These are phyloP conservation scores for Aspidiotus destructor DNA, from an alignment of 2,888 invertebrate species.

Conservation along the genomic window DNA sequence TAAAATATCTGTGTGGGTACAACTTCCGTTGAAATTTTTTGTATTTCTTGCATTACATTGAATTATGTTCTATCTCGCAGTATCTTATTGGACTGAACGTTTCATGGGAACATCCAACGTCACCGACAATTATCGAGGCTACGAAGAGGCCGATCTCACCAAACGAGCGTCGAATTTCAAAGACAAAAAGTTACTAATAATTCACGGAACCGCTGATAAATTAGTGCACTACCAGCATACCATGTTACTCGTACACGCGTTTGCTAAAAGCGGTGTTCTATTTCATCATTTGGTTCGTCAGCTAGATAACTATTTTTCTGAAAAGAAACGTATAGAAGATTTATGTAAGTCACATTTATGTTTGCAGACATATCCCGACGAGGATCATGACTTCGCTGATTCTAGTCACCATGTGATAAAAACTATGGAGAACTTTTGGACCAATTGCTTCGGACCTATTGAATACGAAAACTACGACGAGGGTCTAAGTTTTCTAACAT, in stretches of 20 bases:
- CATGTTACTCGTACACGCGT: conserved; percentile 68
- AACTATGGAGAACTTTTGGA: conserved; percentile 76
- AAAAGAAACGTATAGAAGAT: conserved; percentile 1
- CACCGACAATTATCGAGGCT: conserved; percentile 57
- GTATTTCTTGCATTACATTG: no score
- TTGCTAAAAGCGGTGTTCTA: conserved; percentile 68
- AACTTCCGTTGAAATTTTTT: no score
- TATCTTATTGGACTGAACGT: conserved; percentile 82
- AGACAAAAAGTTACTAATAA: conserved; percentile 42
- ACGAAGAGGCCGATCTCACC: conserved; percentile 68
- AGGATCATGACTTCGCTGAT: conserved; percentile 63
- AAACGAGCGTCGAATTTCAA: conserved; percentile 67
- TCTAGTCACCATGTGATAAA: conserved; percentile 69
- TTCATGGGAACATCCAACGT: conserved; percentile 64
- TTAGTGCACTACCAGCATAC: conserved; percentile 81
- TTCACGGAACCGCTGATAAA: conserved; percentile 77
- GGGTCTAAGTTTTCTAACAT: conserved; percentile 48
- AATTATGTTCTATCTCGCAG: conserved; percentile 44
- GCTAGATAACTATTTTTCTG: not conserved
- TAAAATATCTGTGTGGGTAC: no score
- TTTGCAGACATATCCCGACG: conserved; percentile 74
- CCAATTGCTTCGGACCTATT: conserved; percentile 67
- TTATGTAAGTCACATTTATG: not conserved
- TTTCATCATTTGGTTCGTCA: conserved; percentile 68
- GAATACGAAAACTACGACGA: conserved; percentile 63